Evolutionary conservation across 1,140 invertebrate genomes (phyloP).

Genomic region (Trichonephila clavata): DNA sequence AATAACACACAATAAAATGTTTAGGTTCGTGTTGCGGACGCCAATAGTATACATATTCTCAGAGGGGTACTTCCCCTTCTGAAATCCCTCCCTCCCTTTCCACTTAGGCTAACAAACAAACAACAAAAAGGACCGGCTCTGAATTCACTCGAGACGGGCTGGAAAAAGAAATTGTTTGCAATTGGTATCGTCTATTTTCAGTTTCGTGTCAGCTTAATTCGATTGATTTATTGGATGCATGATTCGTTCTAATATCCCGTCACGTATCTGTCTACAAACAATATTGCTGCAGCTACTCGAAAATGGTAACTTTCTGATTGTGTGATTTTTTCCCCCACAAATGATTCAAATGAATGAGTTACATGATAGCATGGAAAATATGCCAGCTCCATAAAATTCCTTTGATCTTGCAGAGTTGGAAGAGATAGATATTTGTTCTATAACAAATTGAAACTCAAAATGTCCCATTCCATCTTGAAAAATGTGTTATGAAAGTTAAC

Average conservation of each 20-base stretch:
- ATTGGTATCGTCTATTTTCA: not conserved
- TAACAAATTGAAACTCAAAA: no score
- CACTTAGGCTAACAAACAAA: constrained; percentile 20
- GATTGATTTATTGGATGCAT: not conserved
- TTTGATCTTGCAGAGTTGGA: no score
- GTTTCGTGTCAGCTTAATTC: not conserved
- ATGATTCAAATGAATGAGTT: no score
- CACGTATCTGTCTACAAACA: not conserved
- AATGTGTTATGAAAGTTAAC: no score
- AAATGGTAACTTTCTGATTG: not conserved
- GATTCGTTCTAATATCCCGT: not conserved
- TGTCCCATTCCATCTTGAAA: no score
- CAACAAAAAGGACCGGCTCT: not conserved
- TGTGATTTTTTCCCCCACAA: no score
- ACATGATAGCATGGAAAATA: no score
- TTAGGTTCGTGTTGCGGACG: constrained; percentile 29
- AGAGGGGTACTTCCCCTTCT: not conserved
- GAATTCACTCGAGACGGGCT: not conserved
- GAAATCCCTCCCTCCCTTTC: not conserved
- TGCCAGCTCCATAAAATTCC: no score
- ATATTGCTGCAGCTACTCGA: not conserved
- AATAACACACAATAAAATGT: constrained; percentile 62
- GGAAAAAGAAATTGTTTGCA: not conserved
- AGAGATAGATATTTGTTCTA: no score
- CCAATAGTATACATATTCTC: constrained; percentile 11